A percentile compares a stretch with the other conserved stretches of the same genome.
phyloP scores from a whole-genome alignment of 2,888 invertebrate genomes.

The Ptychoptera contaminata region DNA sequence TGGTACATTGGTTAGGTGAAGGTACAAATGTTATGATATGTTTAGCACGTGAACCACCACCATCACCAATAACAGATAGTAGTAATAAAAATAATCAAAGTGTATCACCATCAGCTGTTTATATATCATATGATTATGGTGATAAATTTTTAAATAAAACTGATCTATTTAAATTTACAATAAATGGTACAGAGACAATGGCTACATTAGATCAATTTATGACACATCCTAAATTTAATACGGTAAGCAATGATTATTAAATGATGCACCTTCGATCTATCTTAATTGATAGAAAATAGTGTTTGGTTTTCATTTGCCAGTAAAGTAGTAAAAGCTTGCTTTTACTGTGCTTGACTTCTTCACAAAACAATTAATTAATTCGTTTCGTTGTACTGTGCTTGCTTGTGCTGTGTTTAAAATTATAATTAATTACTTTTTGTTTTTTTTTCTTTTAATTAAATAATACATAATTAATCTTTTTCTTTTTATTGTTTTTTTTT shows the following conservation, averaged over 20 bases:
- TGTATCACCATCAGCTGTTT: conserved; percentile 51
- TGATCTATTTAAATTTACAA: conserved; percentile 42
- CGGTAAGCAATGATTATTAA: conserved; percentile 41
- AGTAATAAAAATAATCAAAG: conserved; percentile 33
- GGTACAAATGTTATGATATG: conserved; percentile 77
- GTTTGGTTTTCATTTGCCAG: too few relatives aligned
- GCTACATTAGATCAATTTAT: conserved; percentile 71
- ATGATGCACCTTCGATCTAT: too few relatives aligned
- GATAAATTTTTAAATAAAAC: conserved; percentile 61
- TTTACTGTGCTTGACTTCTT: too few relatives aligned
- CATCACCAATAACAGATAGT: conserved; percentile 22
- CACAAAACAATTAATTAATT: too few relatives aligned
- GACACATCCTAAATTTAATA: conserved; percentile 64
- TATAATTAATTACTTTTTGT: too few relatives aligned
- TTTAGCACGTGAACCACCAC: conserved; percentile 55
- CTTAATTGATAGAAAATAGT: too few relatives aligned
- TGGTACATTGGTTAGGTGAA: conserved; percentile 88
- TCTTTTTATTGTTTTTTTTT: too few relatives aligned
- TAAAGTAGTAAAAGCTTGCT: too few relatives aligned
- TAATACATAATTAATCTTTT: too few relatives aligned
- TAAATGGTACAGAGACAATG: conserved; percentile 35
- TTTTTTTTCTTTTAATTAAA: too few relatives aligned
- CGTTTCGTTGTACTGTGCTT: too few relatives aligned
- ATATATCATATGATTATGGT: conserved; percentile 79
- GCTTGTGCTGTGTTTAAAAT: too few relatives aligned